A percentile compares a stretch with the other conserved stretches of the same genome.
Evolutionary conservation across 2,797 vertebrate genomes (phyloP).

Genomic region (Kryptolebias ocellatus): DNA sequence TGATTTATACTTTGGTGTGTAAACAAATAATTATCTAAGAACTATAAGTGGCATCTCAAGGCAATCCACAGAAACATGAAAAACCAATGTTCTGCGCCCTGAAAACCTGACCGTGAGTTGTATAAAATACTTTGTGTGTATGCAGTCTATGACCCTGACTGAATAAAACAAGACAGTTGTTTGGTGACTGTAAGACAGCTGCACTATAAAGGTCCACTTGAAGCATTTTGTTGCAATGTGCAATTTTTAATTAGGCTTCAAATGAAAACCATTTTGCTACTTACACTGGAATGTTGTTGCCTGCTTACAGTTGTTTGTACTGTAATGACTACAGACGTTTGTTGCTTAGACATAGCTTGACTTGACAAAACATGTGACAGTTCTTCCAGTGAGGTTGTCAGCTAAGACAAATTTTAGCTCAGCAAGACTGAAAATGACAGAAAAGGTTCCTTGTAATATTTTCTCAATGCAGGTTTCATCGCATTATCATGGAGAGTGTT

Average conservation of each 20-base stretch:
- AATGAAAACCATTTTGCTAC: conserved; percentile 1
- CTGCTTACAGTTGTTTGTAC: not conserved
- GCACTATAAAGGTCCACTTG: not conserved
- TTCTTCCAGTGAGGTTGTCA: conserved; percentile 40
- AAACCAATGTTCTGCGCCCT: not conserved
- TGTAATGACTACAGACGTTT: conserved; percentile 40
- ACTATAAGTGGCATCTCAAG: not conserved
- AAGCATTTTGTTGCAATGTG: too few relatives aligned
- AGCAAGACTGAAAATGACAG: conserved; percentile 41
- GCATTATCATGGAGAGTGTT: not conserved
- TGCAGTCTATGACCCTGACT: not conserved
- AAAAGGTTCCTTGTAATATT: conserved; percentile 35
- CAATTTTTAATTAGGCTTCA: not conserved
- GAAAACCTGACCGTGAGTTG: not conserved
- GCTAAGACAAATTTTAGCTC: conserved; percentile 35
- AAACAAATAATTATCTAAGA: not conserved
- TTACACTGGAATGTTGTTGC: conserved; percentile 3
- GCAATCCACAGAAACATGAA: not conserved
- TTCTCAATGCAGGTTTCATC: not conserved
- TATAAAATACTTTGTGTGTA: not conserved
- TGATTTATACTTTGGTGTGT: not conserved
- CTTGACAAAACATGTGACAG: conserved; percentile 24
- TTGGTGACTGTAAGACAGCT: not conserved
- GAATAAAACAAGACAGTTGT: not conserved
- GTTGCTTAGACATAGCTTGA: conserved; percentile 22